Conservation (phyloP, 2,797 vertebrate genomes). For the Microctenopoma stevenorrisi region DNA sequence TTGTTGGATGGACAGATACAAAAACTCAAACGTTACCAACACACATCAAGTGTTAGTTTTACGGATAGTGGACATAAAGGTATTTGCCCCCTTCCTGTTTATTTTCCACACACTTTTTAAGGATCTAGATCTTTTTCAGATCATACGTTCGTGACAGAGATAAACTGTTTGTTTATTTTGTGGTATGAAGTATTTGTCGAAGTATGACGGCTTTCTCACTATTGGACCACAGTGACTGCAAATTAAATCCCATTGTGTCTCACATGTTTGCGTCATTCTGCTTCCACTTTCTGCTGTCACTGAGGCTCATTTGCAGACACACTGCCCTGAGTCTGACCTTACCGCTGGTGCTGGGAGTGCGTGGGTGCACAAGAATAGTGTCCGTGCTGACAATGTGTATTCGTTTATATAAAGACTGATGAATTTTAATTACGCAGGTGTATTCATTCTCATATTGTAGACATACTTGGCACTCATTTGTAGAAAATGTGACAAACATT, state of each 20-base stretch:
- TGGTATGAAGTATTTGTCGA: not conserved
- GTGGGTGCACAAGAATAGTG: not conserved
- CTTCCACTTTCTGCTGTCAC: conserved; percentile 14
- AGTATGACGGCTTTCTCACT: not conserved
- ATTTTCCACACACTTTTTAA: no score
- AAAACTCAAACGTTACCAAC: no score
- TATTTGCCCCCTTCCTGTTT: no score
- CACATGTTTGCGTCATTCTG: conserved; percentile 39
- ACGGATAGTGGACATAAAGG: not conserved
- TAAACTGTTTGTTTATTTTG: not conserved
- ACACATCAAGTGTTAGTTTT: not conserved
- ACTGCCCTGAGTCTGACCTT: conserved; percentile 49
- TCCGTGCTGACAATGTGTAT: conserved; percentile 6
- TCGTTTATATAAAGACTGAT: conserved; percentile 17
- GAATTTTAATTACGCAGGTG: conserved; percentile 46
- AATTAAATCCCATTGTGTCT: conserved; percentile 42
- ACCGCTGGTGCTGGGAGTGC: not conserved
- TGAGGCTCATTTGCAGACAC: conserved; percentile 23
- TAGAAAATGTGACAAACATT: not conserved
- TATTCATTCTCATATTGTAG: not conserved
- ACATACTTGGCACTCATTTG: not conserved
- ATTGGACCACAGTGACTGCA: conserved; percentile 9
- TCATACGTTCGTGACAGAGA: not conserved
- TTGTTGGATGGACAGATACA: no score
- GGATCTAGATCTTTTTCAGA: not conserved